phyloP scores from a whole-genome alignment of 2,888 invertebrate genomes.

The Nyleta sp. region DNA sequence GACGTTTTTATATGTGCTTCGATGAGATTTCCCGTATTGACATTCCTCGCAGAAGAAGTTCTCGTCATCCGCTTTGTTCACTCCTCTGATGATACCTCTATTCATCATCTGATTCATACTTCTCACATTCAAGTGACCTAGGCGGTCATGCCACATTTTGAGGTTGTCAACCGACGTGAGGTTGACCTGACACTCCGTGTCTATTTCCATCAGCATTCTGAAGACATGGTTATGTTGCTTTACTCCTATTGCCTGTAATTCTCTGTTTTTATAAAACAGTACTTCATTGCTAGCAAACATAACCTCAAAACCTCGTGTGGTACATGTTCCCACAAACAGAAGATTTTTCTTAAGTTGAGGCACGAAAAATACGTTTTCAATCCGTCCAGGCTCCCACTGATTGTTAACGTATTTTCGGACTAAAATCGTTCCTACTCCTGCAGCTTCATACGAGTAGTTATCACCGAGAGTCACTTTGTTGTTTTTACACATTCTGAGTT shows the following conservation, averaged over 20 bases:
- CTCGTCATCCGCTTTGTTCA: background rate
- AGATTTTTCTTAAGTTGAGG: constrained; percentile 67
- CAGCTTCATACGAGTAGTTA: constrained; percentile 47
- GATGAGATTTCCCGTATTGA: constrained; percentile 17
- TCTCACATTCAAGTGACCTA: constrained; percentile 12
- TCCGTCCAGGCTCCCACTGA: constrained; percentile 47
- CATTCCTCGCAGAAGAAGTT: constrained; percentile 15
- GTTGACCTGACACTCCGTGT: constrained; percentile 15
- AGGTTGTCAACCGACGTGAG: constrained; percentile 6
- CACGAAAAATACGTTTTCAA: constrained; percentile 69
- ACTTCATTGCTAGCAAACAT: background rate
- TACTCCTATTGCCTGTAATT: constrained; percentile 9
- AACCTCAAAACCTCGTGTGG: constrained; percentile 39
- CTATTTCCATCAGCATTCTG: constrained; percentile 51
- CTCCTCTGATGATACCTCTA: background rate
- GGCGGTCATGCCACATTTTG: constrained; percentile 6
- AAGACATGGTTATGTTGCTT: constrained; percentile 58
- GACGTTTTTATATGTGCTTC: background rate
- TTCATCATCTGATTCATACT: background rate
- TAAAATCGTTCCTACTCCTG: constrained; percentile 60
- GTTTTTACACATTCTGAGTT: background rate
- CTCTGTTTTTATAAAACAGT: background rate
- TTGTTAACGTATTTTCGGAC: constrained; percentile 59
- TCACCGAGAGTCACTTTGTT: constrained; percentile 58
- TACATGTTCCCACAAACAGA: constrained; percentile 67